phyloP scores from a whole-genome alignment of 2,797 vertebrate genomes.

The Sebastes nivosus region DNA sequence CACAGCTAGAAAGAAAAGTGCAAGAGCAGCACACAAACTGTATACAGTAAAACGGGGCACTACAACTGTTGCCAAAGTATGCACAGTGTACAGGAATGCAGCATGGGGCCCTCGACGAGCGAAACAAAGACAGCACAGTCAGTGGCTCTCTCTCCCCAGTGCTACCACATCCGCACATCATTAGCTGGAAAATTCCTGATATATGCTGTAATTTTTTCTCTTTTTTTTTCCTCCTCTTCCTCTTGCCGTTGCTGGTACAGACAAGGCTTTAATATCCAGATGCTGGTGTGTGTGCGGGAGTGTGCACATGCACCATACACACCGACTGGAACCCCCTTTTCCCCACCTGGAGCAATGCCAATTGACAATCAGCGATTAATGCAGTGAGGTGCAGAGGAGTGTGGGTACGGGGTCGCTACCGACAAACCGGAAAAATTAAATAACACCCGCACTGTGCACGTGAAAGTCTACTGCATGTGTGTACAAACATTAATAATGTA shows the following conservation, averaged over 20 bases:
- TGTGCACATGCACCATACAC: conserved; percentile 24
- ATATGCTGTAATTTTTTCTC: conserved; percentile 97
- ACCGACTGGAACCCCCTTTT: conserved; percentile 81
- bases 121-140: conserved; percentile 99
- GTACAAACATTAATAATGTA: neutral
- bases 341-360: conserved; percentile 84
- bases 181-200: conserved; percentile 99
- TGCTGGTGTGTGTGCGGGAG: conserved; percentile 77
- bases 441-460: conserved; percentile 85
- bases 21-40: conserved; percentile 87
- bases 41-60: conserved; percentile 90
- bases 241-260: conserved; percentile 82
- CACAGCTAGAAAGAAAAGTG: conserved; percentile 50
- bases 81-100: conserved; percentile 98
- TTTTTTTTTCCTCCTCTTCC: conserved; percentile 29
- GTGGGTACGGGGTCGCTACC: neutral
- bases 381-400: conserved; percentile 46
- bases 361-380: conserved; percentile 86
- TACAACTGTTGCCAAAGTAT: conserved; percentile 96
- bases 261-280: conserved; percentile 93
- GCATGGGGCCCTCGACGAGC: conserved; percentile 93
- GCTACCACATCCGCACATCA: conserved; percentile 99
- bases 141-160: conserved; percentile 94
- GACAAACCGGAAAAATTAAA: conserved; percentile 87
- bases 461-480: neutral